A percentile compares a stretch with the other conserved stretches of the same genome.
These are phyloP conservation scores for Uropetala carovei DNA, from an alignment of 2,888 invertebrate genomes.

Conservation along the genomic window DNA sequence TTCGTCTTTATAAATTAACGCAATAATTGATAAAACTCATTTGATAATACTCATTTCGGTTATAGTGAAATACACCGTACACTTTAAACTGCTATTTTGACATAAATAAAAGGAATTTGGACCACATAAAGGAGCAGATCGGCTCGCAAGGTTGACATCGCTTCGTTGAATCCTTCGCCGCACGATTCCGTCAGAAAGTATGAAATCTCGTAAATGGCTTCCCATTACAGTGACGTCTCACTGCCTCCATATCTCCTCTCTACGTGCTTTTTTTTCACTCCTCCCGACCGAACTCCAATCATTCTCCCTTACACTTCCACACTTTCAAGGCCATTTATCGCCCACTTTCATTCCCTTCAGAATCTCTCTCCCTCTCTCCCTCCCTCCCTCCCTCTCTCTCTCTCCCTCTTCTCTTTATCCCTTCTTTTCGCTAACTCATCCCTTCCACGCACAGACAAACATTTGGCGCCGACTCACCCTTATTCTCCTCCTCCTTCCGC, in stretches of 20 bases:
- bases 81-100: no score
- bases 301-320: slow-evolving; percentile 3
- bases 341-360: background rate
- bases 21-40: no score
- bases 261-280: background rate
- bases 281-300: background rate
- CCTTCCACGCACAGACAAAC: background rate
- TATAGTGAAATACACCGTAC: no score
- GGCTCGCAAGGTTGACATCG: no score
- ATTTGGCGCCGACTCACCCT: background rate
- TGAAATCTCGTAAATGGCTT: slow-evolving; percentile 7
- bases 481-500: background rate
- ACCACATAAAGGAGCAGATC: no score
- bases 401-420: background rate
- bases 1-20: no score
- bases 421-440: slow-evolving; percentile 34
- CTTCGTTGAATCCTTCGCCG: background rate
- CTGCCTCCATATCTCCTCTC: slow-evolving; percentile 1
- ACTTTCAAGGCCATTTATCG: slow-evolving; percentile 15
- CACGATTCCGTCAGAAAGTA: slow-evolving; percentile 4
- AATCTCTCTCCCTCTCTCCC: background rate
- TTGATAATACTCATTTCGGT: no score
- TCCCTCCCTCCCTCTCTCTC: background rate
- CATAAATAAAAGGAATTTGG: no score
- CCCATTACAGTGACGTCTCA: background rate